phyloP scores from a whole-genome alignment of 2,797 vertebrate species.

The Hybognathus amarus region DNA sequence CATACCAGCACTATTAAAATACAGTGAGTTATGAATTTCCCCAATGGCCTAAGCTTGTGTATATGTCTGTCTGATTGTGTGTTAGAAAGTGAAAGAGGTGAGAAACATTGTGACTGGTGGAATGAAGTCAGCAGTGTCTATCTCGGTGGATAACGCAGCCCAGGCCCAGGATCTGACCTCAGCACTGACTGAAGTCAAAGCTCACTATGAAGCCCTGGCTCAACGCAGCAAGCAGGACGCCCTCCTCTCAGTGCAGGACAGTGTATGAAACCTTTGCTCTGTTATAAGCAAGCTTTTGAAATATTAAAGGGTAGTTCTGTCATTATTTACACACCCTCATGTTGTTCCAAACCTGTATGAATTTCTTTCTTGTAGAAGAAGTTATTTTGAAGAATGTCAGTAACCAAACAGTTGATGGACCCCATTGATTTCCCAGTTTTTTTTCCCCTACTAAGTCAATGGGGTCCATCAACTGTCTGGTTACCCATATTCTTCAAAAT shows the following conservation, averaged over 20 bases:
- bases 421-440: neutral
- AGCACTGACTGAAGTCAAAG: slow-evolving; percentile 68
- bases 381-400: neutral
- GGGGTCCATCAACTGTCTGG: neutral
- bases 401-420: too few relatives aligned
- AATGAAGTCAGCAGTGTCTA: slow-evolving; percentile 72
- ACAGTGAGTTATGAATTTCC: neutral
- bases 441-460: neutral
- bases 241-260: slow-evolving; percentile 68
- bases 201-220: slow-evolving; percentile 69
- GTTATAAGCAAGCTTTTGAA: neutral
- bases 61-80: slow-evolving; percentile 17
- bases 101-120: slow-evolving; percentile 68
- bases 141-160: slow-evolving; percentile 70
- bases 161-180: slow-evolving; percentile 70
- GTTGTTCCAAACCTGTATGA: neutral
- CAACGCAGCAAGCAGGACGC: slow-evolving; percentile 71
- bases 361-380: neutral
- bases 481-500: neutral
- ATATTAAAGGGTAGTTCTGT: neutral
- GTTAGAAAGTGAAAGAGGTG: slow-evolving; percentile 73
- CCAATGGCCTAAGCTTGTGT: neutral
- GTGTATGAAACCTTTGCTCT: slow-evolving; percentile 53
- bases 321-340: neutral
- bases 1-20: neutral